Percentiles rank a stretch among this genome's conserved stretches.
These are phyloP conservation scores for Papilio xuthus DNA, from an alignment of 1,140 invertebrate species.

Conservation along the genomic window DNA sequence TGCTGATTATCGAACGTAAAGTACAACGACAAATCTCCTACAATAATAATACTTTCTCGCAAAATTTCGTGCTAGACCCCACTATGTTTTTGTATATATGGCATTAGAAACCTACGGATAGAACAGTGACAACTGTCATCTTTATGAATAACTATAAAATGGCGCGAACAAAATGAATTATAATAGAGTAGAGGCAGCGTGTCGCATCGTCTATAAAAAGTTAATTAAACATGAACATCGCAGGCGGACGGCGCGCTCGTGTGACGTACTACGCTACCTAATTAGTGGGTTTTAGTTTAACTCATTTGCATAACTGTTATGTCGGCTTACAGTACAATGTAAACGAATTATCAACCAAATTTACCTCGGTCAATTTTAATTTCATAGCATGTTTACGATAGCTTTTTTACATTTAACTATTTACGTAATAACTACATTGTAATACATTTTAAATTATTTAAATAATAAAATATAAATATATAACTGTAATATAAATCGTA, in stretches of 20 bases:
- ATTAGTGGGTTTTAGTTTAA: conserved; percentile 44
- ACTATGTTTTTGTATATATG: too few species aligned
- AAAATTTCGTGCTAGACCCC: too few species aligned
- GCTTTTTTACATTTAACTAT: neutral
- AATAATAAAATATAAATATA: too few species aligned
- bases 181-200: conserved; percentile 45
- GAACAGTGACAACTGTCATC: conserved; percentile 10
- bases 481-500: neutral
- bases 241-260: conserved; percentile 14
- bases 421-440: neutral
- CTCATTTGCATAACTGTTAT: conserved; percentile 41
- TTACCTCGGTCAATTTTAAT: neutral
- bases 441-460: too few species aligned
- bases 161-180: conserved; percentile 58
- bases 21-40: too few species aligned
- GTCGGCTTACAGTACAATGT: conserved; percentile 21
- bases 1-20: too few species aligned
- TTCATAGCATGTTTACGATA: neutral
- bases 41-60: too few species aligned
- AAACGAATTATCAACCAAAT: neutral
- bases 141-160: conserved; percentile 41
- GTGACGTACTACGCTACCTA: conserved; percentile 35
- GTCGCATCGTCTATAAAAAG: conserved; percentile 55
- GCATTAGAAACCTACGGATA: too few species aligned
- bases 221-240: conserved; percentile 57